Evolutionary conservation across 1,140 invertebrate genomes (phyloP), one percentile per base, ranked within the genome.

Genomic region (Drosophila azteca): DNA sequence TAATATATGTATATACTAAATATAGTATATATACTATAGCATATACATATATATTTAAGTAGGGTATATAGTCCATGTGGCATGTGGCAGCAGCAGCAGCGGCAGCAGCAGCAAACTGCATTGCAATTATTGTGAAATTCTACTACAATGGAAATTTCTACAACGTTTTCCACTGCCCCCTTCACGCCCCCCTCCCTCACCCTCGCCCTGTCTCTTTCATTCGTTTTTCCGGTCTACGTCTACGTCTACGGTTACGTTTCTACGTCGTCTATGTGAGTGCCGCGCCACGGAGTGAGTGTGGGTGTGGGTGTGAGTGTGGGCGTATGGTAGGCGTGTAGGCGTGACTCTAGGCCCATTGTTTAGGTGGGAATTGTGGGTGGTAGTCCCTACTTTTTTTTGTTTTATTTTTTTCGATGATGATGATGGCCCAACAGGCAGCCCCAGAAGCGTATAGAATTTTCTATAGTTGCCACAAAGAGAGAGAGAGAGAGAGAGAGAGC

Each of bases 111-210:
- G 51, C 54, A 45, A 77, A 80, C 69, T 81, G 82, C 77, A 78
- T 75, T 75, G 82, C 82, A 85, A 85, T 81, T 87, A 85, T 85
- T 87, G 78, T 87, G 78, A 78, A 87, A 82, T 87, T 87, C 74
- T 88, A 87, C 83, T 87, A 85, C 82, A 82, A 85, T 68, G 83
- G 65, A 79, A 87, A 63, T 72, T 39, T 78, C 39, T 65, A 81
- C 78, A 58, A 59, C 39, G 73, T 61, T 71, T 55, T 60, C 60
- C 69, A 64, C 55, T 55, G 53, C 52, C 17, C 24, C 26, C 44
- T 48, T 26, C n/a, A 17, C 52, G 43, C 22, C 57, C 6, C 29
- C 20, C 43, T 13, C 15, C 41, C 24, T 15, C 61, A 13, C 43
- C 7, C 15, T 9, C 9, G 0, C 22, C 22, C 24, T 5, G 24